phyloP scores from a whole-genome alignment of 2,113 vertebrate genomes.

The Todiramphus chloris region DNA sequence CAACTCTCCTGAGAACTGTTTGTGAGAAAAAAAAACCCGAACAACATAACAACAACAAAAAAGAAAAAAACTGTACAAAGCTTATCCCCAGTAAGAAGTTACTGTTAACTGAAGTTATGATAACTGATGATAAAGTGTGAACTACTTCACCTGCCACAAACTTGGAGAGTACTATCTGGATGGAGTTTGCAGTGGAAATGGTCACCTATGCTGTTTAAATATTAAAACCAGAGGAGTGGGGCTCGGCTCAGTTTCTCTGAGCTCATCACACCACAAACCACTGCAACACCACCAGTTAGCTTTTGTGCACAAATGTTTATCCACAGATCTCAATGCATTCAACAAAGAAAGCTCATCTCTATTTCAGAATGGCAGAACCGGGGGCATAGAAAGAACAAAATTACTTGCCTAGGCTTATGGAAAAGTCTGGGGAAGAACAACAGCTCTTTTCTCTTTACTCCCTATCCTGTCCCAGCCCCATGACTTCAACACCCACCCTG shows the following conservation, averaged over 20 bases:
- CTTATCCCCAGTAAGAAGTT: neutral
- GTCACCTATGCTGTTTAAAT: neutral
- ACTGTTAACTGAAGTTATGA: conserved; percentile 2
- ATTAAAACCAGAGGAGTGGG: conserved; percentile 8
- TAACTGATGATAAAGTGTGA: neutral
- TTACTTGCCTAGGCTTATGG: neutral
- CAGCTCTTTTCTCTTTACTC: neutral
- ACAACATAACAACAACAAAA: too few species aligned
- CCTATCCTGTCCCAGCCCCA: neutral
- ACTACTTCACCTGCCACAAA: neutral
- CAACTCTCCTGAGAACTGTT: neutral
- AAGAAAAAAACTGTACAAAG: neutral
- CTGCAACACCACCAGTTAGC: neutral
- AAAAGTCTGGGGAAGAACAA: neutral
- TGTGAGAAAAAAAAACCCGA: neutral
- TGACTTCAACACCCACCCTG: neutral
- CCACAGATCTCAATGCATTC: neutral
- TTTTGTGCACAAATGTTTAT: neutral
- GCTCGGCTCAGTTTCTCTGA: neutral
- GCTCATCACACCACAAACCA: neutral
- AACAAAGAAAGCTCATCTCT: neutral
- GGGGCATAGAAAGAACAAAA: neutral
- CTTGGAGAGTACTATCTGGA: neutral
- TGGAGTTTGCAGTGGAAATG: neutral
- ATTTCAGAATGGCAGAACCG: neutral